phyloP scores from a whole-genome alignment of 2,888 invertebrate species.

The Hecatera dysodea region DNA sequence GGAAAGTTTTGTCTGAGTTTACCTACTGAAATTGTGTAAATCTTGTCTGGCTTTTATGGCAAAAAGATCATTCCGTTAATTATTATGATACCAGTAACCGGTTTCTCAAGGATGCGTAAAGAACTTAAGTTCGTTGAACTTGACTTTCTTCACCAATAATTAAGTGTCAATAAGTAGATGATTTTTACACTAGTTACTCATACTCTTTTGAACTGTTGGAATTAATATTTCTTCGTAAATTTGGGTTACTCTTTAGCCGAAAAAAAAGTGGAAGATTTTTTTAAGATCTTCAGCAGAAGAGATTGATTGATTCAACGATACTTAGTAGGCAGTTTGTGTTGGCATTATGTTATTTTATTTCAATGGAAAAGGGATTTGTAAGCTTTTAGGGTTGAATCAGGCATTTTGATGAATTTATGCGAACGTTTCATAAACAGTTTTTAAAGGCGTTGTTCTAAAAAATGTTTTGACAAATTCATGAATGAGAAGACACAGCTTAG shows the following conservation, averaged over 20 bases:
- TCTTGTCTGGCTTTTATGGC: background rate
- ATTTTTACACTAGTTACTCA: background rate
- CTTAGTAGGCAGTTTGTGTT: no score
- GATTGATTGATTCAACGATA: no score
- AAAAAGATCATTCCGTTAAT: background rate
- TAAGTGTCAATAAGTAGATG: constrained; percentile 12
- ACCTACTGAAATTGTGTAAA: background rate
- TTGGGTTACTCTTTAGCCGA: no score
- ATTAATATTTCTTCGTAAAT: background rate
- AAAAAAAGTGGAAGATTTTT: no score
- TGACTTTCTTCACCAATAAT: background rate
- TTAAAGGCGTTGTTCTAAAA: no score
- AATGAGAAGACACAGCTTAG: background rate
- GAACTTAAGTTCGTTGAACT: constrained; percentile 26
- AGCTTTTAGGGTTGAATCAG: no score
- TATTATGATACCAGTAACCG: constrained; percentile 6
- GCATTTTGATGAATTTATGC: no score
- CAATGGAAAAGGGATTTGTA: no score
- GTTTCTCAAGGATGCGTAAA: constrained; percentile 28
- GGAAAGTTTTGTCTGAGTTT: background rate
- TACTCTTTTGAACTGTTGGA: background rate
- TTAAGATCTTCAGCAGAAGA: no score
- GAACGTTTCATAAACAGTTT: no score
- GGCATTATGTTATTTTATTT: no score
- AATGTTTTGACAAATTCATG: no score